Evolutionary conservation across 2,888 invertebrate species (phyloP), one percentile per base, ranked within the genome.

Genomic region (Tuberolachnus salignus): DNA sequence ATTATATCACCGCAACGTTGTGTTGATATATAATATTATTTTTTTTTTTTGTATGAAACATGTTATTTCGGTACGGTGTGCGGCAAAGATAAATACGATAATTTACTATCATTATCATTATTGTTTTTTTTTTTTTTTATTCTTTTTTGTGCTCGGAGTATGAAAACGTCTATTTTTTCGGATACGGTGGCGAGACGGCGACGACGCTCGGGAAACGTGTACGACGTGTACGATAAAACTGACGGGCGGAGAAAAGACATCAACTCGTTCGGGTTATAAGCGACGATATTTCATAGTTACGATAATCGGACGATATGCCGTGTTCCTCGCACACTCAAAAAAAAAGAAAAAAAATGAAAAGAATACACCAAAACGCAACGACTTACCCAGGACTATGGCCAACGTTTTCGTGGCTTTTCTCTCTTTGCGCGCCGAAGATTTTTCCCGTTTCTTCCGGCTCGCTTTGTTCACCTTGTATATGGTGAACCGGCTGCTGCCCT

Each of bases 331-430:
- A n/a, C n/a, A n/a, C n/a, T n/a, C n/a, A n/a, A n/a, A n/a, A n/a
- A n/a, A n/a, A n/a, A n/a, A n/a, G n/a, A n/a, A n/a, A n/a, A n/a
- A n/a, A n/a, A n/a, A n/a, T n/a, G n/a, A n/a, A n/a, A n/a, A n/a
- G n/a, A n/a, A n/a, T n/a, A n/a, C n/a, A n/a, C n/a, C n/a, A n/a
- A n/a, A n/a, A n/a, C 42, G 10, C 16, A 16, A 13, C 1, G 1
- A 86, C 91, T 90, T 87, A 98, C 98, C 98, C 86, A 99, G 89
- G 83, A 99, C 99, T 86, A 99, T 98, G 80, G 98, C 98, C 83
- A 99, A 87, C 11, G 98, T 99, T 88, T 98, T 98, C 11, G 98
- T 99, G 49, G 99, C 98, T 86, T 99, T 97, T 81, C 97, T 90
- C 85, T 99, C 99, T 84, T 94, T 95, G 86, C 94, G 94, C 4